A percentile compares a stretch with the other conserved stretches of the same genome.
These are phyloP conservation scores for Coelopa frigida DNA, from an alignment of 1,140 invertebrate genomes.

Conservation along the genomic window DNA sequence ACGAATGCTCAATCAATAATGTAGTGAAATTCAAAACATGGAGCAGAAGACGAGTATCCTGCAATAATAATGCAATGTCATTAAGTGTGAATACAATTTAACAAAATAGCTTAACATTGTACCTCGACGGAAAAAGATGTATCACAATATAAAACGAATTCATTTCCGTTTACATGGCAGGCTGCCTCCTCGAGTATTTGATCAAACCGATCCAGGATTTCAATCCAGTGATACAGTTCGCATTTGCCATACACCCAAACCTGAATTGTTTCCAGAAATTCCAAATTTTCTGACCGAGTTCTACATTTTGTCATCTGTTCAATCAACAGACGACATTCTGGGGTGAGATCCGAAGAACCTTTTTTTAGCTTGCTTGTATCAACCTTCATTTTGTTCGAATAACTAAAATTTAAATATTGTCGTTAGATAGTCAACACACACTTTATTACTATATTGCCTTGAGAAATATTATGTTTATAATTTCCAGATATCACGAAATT, in stretches of 20 bases:
- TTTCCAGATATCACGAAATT: no score
- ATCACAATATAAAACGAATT: conserved; percentile 76
- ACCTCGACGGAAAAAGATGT: conserved; percentile 57
- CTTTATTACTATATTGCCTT: no score
- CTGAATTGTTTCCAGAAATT: conserved; percentile 68
- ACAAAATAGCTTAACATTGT: conserved; percentile 14
- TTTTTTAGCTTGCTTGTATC: conserved; percentile 79
- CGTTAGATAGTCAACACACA: no score
- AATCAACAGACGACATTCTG: conserved; percentile 75
- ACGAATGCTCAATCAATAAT: conserved; percentile 82
- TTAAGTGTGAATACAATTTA: background rate
- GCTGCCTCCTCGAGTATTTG: conserved; percentile 71
- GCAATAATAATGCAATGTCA: no score
- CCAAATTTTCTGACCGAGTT: conserved; percentile 60
- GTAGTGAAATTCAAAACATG: conserved; percentile 79
- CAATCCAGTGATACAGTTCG: conserved; percentile 86
- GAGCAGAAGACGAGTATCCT: conserved; percentile 70
- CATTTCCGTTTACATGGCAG: conserved; percentile 55
- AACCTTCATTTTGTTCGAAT: conserved; percentile 66
- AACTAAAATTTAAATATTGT: background rate
- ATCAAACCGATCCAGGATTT: conserved; percentile 79
- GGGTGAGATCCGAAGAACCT: conserved; percentile 80
- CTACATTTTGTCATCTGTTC: conserved; percentile 64
- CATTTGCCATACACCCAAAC: conserved; percentile 88
- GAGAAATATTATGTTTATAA: no score